Base-by-base conservation (phyloP, 1,140 invertebrate species). In the Agraylea sexmaculata region DNA sequence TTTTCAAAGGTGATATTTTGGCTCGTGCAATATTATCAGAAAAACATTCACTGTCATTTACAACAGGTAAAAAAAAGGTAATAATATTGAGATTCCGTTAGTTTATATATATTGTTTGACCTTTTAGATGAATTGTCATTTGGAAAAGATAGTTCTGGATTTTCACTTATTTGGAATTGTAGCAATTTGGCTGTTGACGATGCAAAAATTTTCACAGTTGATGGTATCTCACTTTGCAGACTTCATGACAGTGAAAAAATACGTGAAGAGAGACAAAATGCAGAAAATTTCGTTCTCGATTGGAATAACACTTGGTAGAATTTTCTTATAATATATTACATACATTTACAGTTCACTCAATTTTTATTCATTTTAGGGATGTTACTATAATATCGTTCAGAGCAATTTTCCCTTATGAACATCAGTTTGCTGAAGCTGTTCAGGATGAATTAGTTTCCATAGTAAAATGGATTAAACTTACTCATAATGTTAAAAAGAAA, bases 361-460 rank as follows among this genome's bases (percentile, higher is more conserved):
- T 37, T 43, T 10, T 29, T 20, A 19, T 23, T 37, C 30, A 3
- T 52, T 50, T 13, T 19, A 69, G 64, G 62, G 49, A 52, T 2
- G 62, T 87, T 10, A 73, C 71, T 19, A 77, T 89, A 37, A 72
- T 79, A 19, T 72, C 72, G 3, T 69, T 88, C 6, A 72, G 79
- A 45, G 70, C 87, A 29, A 71, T 81, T 29, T 95, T 96, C 56
- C 91, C 92, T 0, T 87, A 95, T 60, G 77, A 88, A 39, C 95
- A 94, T 58, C 75, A 91, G 51, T 98, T 95, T 66, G 86, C 91
- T 10, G 81, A 85, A 37, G 90, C 90, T 2, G 83, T 93, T 40
- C 85, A 87, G 58, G 89, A 93, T 55, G 87, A 96, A 60, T 82
- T 92, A 47, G 70, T 91, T 17, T 87, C 78, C 25, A 70, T 92